phyloP scores from a whole-genome alignment of 2,113 vertebrate species.

The Sterna hirundo region DNA sequence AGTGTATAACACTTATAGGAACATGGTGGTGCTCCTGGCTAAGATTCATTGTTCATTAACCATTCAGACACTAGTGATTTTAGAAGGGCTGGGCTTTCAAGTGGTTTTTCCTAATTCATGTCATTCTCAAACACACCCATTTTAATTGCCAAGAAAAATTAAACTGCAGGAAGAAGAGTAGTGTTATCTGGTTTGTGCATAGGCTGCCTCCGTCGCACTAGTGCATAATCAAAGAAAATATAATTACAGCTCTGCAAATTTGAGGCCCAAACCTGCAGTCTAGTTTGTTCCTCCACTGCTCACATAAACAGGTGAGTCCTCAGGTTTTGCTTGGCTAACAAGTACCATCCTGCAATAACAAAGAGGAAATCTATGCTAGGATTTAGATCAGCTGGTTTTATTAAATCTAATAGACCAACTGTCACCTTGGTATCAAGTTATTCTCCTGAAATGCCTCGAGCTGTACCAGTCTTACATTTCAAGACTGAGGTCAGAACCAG shows the following conservation, averaged over 20 bases:
- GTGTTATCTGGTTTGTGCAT: constrained; percentile 63
- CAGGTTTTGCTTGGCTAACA: not conserved
- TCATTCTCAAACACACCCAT: not conserved
- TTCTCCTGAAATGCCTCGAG: not conserved
- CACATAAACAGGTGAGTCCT: not conserved
- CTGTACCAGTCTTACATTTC: not conserved
- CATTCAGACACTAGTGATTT: not conserved
- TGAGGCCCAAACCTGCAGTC: not conserved
- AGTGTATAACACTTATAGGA: not conserved
- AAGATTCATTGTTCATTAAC: not conserved
- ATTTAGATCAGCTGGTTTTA: constrained; percentile 39
- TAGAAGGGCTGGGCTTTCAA: not conserved
- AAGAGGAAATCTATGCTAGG: constrained; percentile 12
- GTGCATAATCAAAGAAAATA: constrained; percentile 62
- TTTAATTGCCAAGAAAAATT: constrained; percentile 71
- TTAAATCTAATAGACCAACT: constrained; percentile 14
- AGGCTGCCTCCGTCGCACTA: constrained; percentile 30
- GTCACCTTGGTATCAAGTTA: not conserved
- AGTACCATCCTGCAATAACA: constrained; percentile 8
- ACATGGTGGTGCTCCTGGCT: not conserved
- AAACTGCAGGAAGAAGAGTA: constrained; percentile 67
- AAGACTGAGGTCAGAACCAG: constrained; percentile 5
- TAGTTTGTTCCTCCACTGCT: not conserved
- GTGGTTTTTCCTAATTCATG: not conserved
- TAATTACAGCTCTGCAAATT: constrained; percentile 44